Percentiles rank a stretch among this genome's conserved stretches.
Evolutionary conservation across 2,888 invertebrate species (phyloP).

Genomic region (Rhogogaster chlorosoma): DNA sequence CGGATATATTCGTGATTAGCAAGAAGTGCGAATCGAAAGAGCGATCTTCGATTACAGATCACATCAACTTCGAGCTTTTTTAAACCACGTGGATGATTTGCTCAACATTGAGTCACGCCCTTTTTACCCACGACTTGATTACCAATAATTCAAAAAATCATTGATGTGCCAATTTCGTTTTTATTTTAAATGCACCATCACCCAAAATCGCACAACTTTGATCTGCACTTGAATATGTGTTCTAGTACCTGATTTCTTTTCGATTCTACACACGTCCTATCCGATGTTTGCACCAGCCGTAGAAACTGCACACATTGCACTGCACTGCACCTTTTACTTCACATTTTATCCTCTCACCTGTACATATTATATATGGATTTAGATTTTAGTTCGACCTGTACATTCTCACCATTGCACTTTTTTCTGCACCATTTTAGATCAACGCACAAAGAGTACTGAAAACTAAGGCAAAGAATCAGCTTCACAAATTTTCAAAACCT

Average conservation of each 20-base stretch:
- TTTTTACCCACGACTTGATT: neutral
- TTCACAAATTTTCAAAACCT: neutral
- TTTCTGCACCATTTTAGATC: neutral
- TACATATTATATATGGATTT: neutral
- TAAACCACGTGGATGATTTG: neutral
- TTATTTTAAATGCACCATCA: neutral
- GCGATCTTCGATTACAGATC: neutral
- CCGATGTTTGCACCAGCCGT: neutral
- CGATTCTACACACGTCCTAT: neutral
- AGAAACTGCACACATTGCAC: slow-evolving; percentile 7
- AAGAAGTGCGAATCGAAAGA: neutral
- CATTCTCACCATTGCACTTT: slow-evolving; percentile 25
- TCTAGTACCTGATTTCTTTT: neutral
- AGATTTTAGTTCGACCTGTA: neutral
- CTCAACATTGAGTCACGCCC: neutral
- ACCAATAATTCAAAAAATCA: neutral
- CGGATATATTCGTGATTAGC: neutral
- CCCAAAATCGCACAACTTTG: neutral
- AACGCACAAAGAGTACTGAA: neutral
- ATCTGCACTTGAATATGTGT: neutral
- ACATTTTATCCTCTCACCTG: neutral
- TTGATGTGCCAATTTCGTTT: slow-evolving; percentile 8
- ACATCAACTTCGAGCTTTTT: neutral
- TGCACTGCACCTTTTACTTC: neutral
- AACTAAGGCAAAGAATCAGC: neutral